These are phyloP conservation scores for Geococcyx californianus DNA, from an alignment of 2,113 vertebrate species.

Conservation along the genomic window DNA sequence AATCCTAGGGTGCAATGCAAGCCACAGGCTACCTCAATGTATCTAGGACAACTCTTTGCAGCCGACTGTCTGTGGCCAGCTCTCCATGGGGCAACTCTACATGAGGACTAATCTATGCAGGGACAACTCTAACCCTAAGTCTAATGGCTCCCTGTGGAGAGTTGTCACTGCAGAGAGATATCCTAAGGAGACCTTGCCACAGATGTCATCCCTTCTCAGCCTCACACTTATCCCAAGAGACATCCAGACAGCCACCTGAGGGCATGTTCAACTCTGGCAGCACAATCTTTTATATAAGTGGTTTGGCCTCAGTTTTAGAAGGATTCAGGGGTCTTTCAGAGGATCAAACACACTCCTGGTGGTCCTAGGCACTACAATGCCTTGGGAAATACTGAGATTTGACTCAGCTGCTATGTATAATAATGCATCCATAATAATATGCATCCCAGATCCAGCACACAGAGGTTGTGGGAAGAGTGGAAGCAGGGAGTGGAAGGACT, in stretches of 20 bases:
- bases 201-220: not conserved
- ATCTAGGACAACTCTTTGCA: no score
- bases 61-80: no score
- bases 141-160: no score
- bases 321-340: not conserved
- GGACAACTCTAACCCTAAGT: no score
- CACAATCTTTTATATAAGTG: not conserved
- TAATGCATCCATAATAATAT: no score
- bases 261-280: fast-evolving
- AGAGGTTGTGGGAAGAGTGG: not conserved
- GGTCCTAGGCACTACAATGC: not conserved
- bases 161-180: no score
- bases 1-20: not conserved
- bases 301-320: not conserved
- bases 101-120: no score
- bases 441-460: not conserved
- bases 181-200: no score
- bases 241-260: not conserved
- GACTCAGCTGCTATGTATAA: not conserved
- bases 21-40: not conserved
- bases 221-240: not conserved
- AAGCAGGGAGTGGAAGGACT: not conserved
- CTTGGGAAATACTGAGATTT: not conserved
- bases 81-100: no score
- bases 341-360: not conserved